Base-by-base conservation (phyloP, 1,140 invertebrate genomes). In the Teleopsis dalmanni region DNA sequence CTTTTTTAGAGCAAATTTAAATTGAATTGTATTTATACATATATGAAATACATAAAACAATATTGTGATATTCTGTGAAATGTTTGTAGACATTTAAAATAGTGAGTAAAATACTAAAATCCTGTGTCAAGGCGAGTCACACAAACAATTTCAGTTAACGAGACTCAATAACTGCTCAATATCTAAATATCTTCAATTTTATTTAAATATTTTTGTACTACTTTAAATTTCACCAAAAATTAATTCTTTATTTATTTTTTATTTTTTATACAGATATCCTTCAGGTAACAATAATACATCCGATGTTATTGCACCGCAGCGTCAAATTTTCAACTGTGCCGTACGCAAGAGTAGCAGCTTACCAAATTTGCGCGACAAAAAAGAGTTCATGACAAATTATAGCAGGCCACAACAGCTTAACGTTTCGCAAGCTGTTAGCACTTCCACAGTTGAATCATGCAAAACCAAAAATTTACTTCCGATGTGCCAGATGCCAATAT, bases 231-330 rank as follows among this genome's bases (percentile, higher is more conserved):
- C n/a, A n/a, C n/a, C n/a, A n/a, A n/a, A n/a, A n/a, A n/a, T 27
- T 43, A 43, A 43, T 43, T 43, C 27, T 29, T 8, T 16, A 26
- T 31, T 25, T 31, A 43, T 19, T 21, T 47, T 34, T 47, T 37
- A 22, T 47, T 34, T 34, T 37, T 31, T 21, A 29, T 54, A 55
- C 57, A 80, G 83, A 60, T 82, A 85, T 73, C 84, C 84, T 16
- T 87, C 85, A 26, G 84, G 85, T 44, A 87, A 88, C 60, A 88
- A 88, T 58, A 87, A 88, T 67, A 78, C 57, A 13, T 53, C 54
- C 37, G 57, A 62, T 14, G 57, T 61, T n/a, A 55, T 65, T 6
- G 59, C 58, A 21, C 50, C 59, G 9, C 64, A 65, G 46, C 64
- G 58, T 19, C 58, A 68, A 19, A 22, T 40, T 21, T 19, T 40